Base-by-base conservation (phyloP, 2,113 vertebrate species). In the Anthoscopus minutus region DNA sequence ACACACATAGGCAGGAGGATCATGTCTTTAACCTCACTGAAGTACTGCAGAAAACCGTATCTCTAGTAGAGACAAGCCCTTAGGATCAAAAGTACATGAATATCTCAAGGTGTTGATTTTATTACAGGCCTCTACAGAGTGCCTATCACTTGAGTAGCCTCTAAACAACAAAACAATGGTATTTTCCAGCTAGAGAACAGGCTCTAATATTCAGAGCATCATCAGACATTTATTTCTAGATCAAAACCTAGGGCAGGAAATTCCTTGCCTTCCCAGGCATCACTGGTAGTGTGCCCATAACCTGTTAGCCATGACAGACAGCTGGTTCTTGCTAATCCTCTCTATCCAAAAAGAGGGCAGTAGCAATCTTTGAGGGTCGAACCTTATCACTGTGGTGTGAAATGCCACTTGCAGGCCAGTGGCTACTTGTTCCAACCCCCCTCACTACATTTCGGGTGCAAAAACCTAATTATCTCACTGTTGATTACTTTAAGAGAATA, bases 321-420 rank as follows among this genome's bases (percentile, higher is more conserved):
- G 80, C 9, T 0, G 0, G 24, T 35, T 85, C 79, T 82, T 82
- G 66, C 85, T 82, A 51, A 89, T 82, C 70, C 62, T 47, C 44
- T 77, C 61, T 77, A 51, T 33, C 92, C 70, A 88, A 89, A 92
- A 76, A 92, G 92, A 95, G 90, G 95, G 92, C 92, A 93, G 88
- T 61, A 96, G 90, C 90, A 92, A 71, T 57, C 93, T 93, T 87
- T 82, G 69, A 60, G 40, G 50, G 35, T n/a, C 89, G 89, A 81
- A 74, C 61, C 78, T 86, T 86, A 70, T 17, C 13, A 7, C 23
- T 31, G 44, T 48, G 45, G 66, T 93, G 88, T 6, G 7, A 92
- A 82, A 67, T 69, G 57, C 18, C 8, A 5, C 27, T 11, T 69
- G 60, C 48, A 76, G 70, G 78, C 77, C 67, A 48, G 42, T 30